These are phyloP conservation scores for Drosophila siamana DNA, from an alignment of 2,888 invertebrate species.

Conservation along the genomic window DNA sequence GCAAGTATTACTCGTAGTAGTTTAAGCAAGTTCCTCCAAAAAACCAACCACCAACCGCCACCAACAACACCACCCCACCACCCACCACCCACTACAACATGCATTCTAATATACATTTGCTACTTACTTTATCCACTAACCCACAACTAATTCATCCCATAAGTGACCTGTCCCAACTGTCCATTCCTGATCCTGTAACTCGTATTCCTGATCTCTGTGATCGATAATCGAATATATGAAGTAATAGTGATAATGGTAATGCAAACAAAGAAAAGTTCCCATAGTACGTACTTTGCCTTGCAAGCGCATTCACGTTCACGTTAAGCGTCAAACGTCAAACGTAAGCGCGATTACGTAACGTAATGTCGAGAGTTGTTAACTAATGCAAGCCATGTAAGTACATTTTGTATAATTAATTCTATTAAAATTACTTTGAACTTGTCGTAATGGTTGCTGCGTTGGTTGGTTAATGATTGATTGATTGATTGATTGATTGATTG, in stretches of 20 bases:
- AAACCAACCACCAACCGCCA: conserved; percentile 16
- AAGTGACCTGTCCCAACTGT: neutral
- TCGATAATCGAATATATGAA: conserved; percentile 28
- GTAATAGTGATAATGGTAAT: conserved; percentile 57
- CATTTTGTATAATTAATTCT: conserved; percentile 79
- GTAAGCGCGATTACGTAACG: conserved; percentile 47
- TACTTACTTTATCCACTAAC: conserved; percentile 15
- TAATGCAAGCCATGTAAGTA: conserved; percentile 83
- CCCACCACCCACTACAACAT: conserved; percentile 16
- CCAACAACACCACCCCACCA: neutral
- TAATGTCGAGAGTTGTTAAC: conserved; percentile 59
- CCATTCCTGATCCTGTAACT: conserved; percentile 15
- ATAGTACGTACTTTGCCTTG: conserved; percentile 78
- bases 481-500: conserved; percentile 77
- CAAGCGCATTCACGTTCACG: conserved; percentile 64
- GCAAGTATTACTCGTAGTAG: conserved; percentile 78
- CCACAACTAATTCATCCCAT: neutral
- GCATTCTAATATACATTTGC: conserved; percentile 44
- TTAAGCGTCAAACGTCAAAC: conserved; percentile 43
- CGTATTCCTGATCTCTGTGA: conserved; percentile 1
- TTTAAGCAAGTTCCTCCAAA: conserved; percentile 67
- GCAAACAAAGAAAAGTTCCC: conserved; percentile 57
- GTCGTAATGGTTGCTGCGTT: conserved; percentile 85
- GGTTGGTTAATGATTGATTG: conserved; percentile 82
- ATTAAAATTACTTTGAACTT: conserved; percentile 83